Percentiles rank a stretch among this genome's conserved stretches.
Evolutionary conservation across 2,113 vertebrate genomes (phyloP).

Genomic region (Micromys minutus): DNA sequence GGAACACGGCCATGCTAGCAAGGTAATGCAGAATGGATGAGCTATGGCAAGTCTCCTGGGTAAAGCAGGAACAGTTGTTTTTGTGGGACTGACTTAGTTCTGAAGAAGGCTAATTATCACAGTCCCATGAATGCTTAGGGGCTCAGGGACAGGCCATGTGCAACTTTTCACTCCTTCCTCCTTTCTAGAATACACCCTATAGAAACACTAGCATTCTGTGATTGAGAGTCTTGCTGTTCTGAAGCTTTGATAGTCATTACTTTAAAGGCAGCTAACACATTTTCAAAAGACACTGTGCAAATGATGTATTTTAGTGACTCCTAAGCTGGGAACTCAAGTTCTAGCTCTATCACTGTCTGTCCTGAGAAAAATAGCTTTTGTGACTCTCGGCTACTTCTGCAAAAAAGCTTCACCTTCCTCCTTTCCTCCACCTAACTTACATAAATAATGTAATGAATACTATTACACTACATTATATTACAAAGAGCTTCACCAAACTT

Average conservation of each 20-base stretch:
- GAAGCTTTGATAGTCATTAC: not conserved
- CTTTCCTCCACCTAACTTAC: not conserved
- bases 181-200: not conserved
- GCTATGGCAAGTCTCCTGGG: not conserved
- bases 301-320: constrained; percentile 13
- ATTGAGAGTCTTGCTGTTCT: not conserved
- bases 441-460: too few relatives aligned
- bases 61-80: not conserved
- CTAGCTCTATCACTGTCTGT: not conserved
- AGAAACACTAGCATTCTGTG: not conserved
- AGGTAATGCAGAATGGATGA: not conserved
- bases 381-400: not conserved
- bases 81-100: not conserved
- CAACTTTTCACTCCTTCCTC: not conserved
- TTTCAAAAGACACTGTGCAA: constrained; percentile 2
- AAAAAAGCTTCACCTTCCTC: not conserved
- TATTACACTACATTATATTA: not conserved
- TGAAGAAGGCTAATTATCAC: not conserved
- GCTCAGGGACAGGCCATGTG: not conserved
- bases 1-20: not conserved
- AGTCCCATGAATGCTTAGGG: not conserved
- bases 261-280: constrained; percentile 13
- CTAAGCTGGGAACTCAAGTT: constrained; percentile 17
- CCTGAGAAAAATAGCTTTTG: not conserved
- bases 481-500: not conserved